Evolutionary conservation across 2,888 invertebrate species (phyloP).

Genomic region (Chironomus riparius): DNA sequence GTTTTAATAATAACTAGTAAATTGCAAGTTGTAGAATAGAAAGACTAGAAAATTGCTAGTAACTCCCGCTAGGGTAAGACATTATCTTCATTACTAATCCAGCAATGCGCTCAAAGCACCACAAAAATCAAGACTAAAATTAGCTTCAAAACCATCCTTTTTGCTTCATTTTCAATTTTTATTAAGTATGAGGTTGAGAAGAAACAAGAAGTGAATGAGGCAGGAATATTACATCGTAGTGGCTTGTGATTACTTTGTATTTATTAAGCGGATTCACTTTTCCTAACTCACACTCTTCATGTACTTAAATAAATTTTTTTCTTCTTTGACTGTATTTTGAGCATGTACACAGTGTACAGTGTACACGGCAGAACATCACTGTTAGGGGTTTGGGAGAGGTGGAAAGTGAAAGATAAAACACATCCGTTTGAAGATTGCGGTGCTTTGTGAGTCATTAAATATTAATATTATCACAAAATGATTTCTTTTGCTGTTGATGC

Average conservation of each 20-base stretch:
- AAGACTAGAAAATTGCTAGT: no score
- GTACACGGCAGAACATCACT: neutral
- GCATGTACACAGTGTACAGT: neutral
- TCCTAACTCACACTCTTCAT: neutral
- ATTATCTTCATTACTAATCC: no score
- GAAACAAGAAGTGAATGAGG: neutral
- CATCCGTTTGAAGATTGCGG: conserved; percentile 21
- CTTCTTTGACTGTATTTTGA: no score
- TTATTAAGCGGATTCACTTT: conserved; percentile 19
- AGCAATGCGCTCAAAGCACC: no score
- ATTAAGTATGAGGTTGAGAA: no score
- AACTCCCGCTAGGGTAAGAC: no score
- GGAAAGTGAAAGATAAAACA: conserved; percentile 6
- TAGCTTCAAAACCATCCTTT: no score
- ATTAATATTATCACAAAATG: conserved; percentile 24
- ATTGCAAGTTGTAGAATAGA: no score
- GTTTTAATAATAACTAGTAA: no score
- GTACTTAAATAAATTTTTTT: neutral
- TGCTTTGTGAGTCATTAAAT: conserved; percentile 23
- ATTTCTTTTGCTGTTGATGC: neutral
- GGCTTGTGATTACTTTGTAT: conserved; percentile 25
- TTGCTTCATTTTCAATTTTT: no score
- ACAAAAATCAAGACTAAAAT: no score
- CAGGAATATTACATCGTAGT: conserved; percentile 1
- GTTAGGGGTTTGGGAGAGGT: neutral